Base-by-base conservation (phyloP, 2,797 vertebrate species). In the Rousettus madagascariensis region DNA sequence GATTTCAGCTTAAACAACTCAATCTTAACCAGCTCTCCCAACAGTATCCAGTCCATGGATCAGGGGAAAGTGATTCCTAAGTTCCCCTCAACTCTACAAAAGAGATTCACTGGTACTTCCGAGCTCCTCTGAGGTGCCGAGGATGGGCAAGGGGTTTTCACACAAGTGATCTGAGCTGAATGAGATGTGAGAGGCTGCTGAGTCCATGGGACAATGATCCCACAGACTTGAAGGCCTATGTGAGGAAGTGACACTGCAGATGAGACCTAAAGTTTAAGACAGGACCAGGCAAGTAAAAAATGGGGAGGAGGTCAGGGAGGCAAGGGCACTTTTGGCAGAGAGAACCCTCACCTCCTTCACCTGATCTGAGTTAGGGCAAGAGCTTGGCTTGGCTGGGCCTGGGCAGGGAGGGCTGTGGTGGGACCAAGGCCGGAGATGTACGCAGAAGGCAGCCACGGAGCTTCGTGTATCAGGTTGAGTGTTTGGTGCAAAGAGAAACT, bases 181-280 rank as follows among this genome's bases (percentile, higher is more conserved):
- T 15, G 8, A 63, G 1, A 43, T 1, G 1, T n/a, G 8, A 7
- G 3, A 9, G 7, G 8, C 49, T 43, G 24, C 26, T n/a, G 10
- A 84, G 57, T 43, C 38, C 30, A 13, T 0, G 11, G 65, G 75
- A 63, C 28, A 41, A 22, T 11, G 36, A 49, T 66, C 53, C 28
- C n/a, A 28, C 38, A 51, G 49, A 80, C 33, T 49, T 51, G 26
- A 68, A 10, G 22, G 51, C 65, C 2, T n/a, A 33, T 53, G 84
- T 68, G 68, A 74, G 61, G 36, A 82, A 72, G 11, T 17, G 22
- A 75, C 4, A 7, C 51, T 1, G 1, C 5, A 20, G 78, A 10
- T 8, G 59, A 89, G 69, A 53, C 30, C 6, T 17, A 68, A 26
- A 49, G 26, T 38, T 69, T 17, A 49, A 80, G n/a, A 17, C 63